phyloP scores from a whole-genome alignment of 2,888 invertebrate species.

The Ceramica pisi region DNA sequence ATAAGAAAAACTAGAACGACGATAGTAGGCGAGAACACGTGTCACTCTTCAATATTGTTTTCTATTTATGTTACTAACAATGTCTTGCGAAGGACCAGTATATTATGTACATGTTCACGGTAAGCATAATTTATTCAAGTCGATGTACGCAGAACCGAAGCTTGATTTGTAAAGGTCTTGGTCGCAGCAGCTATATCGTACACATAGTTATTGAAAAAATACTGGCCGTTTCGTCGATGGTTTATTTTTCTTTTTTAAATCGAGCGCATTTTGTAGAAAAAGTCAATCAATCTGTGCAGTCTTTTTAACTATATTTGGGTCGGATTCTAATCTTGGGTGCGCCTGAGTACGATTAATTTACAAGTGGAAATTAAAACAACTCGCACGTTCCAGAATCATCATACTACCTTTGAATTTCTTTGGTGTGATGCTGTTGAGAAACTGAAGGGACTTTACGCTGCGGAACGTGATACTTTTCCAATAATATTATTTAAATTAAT shows the following conservation, averaged over 20 bases:
- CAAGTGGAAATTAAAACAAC: too few relatives aligned
- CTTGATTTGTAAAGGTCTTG: constrained; percentile 30
- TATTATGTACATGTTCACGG: constrained; percentile 2
- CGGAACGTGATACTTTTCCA: too few relatives aligned
- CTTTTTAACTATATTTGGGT: too few relatives aligned
- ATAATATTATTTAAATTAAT: too few relatives aligned
- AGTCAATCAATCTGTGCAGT: too few relatives aligned
- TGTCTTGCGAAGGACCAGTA: constrained; percentile 9
- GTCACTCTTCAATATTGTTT: constrained; percentile 21
- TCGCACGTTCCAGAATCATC: too few relatives aligned
- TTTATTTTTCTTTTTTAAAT: background rate
- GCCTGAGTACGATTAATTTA: too few relatives aligned
- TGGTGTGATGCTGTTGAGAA: too few relatives aligned
- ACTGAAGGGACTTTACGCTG: too few relatives aligned
- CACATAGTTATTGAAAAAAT: background rate
- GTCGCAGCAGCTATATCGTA: background rate
- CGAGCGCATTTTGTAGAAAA: too few relatives aligned
- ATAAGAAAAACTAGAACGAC: background rate
- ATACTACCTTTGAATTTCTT: too few relatives aligned
- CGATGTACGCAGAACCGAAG: background rate
- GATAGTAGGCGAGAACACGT: background rate
- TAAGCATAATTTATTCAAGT: constrained; percentile 38
- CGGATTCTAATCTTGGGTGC: too few relatives aligned
- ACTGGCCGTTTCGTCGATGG: background rate
- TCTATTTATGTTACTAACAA: constrained; percentile 39